Evolutionary conservation across 2,888 invertebrate genomes (phyloP).

Genomic region (Ecdyonurus torrentis): DNA sequence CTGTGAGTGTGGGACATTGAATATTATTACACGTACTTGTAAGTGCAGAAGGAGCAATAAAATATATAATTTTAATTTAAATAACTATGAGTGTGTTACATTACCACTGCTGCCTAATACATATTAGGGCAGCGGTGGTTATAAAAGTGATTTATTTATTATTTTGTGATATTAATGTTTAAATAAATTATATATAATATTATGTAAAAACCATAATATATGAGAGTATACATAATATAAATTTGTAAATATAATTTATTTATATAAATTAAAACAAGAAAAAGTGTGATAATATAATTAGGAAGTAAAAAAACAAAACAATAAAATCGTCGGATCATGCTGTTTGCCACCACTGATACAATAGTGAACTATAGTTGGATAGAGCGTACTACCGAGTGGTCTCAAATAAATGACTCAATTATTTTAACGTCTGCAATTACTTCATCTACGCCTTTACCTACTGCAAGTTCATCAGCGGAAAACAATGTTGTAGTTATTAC

Average conservation of each 20-base stretch:
- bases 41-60: not conserved
- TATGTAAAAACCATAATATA: too few species aligned
- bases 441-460: not conserved
- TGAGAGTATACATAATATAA: too few species aligned
- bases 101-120: not conserved
- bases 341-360: not conserved
- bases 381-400: not conserved
- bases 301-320: too few species aligned
- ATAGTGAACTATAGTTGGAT: not conserved
- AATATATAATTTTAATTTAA: not conserved
- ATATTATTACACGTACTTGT: too few species aligned
- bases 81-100: not conserved
- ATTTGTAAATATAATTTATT: too few species aligned
- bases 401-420: not conserved
- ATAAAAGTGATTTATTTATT: not conserved
- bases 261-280: too few species aligned
- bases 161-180: not conserved
- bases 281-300: too few species aligned
- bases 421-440: not conserved
- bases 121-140: not conserved
- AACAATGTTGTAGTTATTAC: not conserved
- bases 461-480: not conserved
- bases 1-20: not conserved
- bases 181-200: too few species aligned
- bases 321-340: not conserved